Evolutionary conservation across 2,113 vertebrate species (phyloP).

Genomic region (Microtus pennsylvanicus): DNA sequence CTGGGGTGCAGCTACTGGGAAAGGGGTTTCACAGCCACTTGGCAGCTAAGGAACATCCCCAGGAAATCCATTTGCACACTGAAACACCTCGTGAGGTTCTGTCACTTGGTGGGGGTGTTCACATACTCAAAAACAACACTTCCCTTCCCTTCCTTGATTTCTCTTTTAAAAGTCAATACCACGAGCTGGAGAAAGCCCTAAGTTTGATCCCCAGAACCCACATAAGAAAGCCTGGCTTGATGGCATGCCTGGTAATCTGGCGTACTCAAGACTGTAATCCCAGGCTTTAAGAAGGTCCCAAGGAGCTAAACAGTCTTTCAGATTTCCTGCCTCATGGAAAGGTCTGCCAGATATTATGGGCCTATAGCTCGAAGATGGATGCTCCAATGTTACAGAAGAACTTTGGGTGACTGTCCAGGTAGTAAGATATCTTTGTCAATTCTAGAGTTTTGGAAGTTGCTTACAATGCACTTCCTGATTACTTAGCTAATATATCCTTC

Average conservation of each 20-base stretch:
- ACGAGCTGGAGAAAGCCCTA: neutral
- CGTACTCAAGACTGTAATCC: neutral
- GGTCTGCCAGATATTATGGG: too few species aligned
- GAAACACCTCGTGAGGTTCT: fast-evolving
- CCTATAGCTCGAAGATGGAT: too few species aligned
- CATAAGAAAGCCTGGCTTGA: neutral
- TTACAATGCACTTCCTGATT: too few species aligned
- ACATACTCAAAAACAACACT: neutral
- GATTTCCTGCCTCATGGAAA: too few species aligned
- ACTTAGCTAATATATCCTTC: too few species aligned
- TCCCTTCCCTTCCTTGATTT: neutral
- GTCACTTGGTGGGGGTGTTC: neutral
- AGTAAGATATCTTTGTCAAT: too few species aligned
- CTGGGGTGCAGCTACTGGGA: neutral
- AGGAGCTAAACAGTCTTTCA: too few species aligned
- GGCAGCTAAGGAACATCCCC: neutral
- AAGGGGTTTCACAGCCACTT: neutral
- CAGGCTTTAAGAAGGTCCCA: neutral
- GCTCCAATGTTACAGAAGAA: too few species aligned
- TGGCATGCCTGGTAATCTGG: neutral
- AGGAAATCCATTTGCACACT: neutral
- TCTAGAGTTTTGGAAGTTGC: too few species aligned
- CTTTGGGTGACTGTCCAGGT: too few species aligned
- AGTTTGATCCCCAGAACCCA: neutral
- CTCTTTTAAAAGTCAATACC: slow-evolving; percentile 11